Percentiles rank a stretch among this genome's conserved stretches.
Evolutionary conservation across 2,113 vertebrate genomes (phyloP).

Genomic region (Oenanthe oenanthe): DNA sequence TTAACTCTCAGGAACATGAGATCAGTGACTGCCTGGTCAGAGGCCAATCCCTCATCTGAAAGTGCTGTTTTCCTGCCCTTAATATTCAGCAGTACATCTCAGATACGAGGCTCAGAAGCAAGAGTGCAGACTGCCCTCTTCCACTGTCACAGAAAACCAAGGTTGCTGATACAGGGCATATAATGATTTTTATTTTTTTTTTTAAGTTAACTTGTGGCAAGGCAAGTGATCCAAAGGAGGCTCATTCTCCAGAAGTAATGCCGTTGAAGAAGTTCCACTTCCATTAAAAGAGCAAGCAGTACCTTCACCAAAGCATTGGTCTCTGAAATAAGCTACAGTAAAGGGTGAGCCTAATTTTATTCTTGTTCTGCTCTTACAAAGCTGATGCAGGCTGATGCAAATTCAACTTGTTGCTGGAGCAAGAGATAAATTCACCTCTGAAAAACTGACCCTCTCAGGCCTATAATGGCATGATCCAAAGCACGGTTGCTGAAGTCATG

Average conservation of each 20-base stretch:
- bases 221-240: not conserved
- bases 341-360: not conserved
- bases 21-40: not conserved
- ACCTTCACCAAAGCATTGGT: not conserved
- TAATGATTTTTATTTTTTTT: not conserved
- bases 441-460: not conserved
- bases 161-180: not conserved
- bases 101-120: rapidly evolving
- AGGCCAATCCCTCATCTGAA: not conserved
- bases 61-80: not conserved
- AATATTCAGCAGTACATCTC: not conserved
- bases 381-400: not conserved
- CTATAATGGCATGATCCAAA: rapidly evolving
- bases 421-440: not conserved
- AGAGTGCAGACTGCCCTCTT: not conserved
- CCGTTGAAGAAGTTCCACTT: not conserved
- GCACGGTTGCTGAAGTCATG: too few species aligned
- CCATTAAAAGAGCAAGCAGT: not conserved
- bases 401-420: not conserved
- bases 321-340: not conserved
- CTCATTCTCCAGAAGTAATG: not conserved
- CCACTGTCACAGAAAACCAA: not conserved
- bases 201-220: not conserved
- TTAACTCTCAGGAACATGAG: not conserved
- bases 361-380: not conserved